Conservation (phyloP, 2,113 vertebrate genomes). For the Aythya baeri region DNA sequence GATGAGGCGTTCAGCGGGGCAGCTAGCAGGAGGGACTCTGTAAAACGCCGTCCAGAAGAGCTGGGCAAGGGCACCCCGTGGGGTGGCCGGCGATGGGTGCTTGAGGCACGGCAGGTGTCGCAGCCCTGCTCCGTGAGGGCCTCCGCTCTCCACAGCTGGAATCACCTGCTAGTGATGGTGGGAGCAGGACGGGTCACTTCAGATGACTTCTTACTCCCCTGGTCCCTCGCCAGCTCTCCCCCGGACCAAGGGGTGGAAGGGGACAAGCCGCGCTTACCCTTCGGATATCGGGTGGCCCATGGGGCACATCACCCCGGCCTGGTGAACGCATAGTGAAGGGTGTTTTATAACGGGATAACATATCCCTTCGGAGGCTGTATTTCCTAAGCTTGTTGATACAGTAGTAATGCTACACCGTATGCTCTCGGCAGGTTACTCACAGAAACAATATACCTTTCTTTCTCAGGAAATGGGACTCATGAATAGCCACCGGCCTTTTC, state of each 20-base stretch:
- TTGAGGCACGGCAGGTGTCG: fast-evolving
- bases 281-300: not conserved
- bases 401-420: slow-evolving; percentile 66
- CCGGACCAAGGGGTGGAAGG: not conserved
- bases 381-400: slow-evolving; percentile 32
- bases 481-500: slow-evolving; percentile 51
- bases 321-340: not conserved
- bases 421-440: slow-evolving; percentile 46
- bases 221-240: not conserved
- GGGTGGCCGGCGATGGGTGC: fast-evolving
- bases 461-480: slow-evolving; percentile 59
- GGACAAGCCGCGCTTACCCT: fast-evolving
- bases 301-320: not conserved
- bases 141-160: fast-evolving
- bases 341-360: slow-evolving; percentile 18
- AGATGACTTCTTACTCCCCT: not conserved
- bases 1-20: not conserved
- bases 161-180: not conserved
- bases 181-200: not conserved
- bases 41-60: fast-evolving
- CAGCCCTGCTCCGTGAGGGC: fast-evolving
- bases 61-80: fast-evolving
- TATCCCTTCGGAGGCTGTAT: slow-evolving; percentile 28
- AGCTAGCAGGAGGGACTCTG: not conserved
- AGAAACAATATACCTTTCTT: slow-evolving; percentile 73